Conservation (phyloP, 2,113 vertebrate genomes). For the Rhineura floridana region DNA sequence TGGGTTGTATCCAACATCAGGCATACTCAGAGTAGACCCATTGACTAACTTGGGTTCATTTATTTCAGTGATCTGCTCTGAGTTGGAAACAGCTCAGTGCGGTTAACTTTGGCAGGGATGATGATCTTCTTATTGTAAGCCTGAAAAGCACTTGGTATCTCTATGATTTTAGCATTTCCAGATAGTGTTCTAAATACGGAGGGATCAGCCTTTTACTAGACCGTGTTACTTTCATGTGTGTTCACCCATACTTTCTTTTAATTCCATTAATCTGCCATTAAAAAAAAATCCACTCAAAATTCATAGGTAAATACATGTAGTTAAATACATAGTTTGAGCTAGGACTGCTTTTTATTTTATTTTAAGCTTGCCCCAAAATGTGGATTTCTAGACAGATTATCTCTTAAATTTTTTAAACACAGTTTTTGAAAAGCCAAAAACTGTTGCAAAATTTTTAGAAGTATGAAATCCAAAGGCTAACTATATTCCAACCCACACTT, state of each 20-base stretch:
- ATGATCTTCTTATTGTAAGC: too few species aligned
- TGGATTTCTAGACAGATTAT: not conserved
- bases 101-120: not conserved
- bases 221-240: too few species aligned
- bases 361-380: not conserved
- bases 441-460: not conserved
- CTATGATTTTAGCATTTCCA: constrained; percentile 17
- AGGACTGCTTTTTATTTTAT: too few species aligned
- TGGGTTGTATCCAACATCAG: not conserved
- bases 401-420: not conserved
- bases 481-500: not conserved
- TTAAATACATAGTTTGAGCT: not conserved
- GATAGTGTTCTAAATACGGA: not conserved
- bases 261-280: not conserved
- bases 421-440: not conserved
- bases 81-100: too few species aligned
- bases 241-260: not conserved
- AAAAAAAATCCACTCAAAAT: too few species aligned
- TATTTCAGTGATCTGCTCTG: too few species aligned
- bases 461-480: not conserved
- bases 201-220: too few species aligned
- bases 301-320: too few species aligned
- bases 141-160: too few species aligned
- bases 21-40: too few species aligned
- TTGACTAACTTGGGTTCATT: too few species aligned